These are phyloP conservation scores for Menidia beryllina DNA, from an alignment of 2,113 vertebrate genomes.

Conservation along the genomic window DNA sequence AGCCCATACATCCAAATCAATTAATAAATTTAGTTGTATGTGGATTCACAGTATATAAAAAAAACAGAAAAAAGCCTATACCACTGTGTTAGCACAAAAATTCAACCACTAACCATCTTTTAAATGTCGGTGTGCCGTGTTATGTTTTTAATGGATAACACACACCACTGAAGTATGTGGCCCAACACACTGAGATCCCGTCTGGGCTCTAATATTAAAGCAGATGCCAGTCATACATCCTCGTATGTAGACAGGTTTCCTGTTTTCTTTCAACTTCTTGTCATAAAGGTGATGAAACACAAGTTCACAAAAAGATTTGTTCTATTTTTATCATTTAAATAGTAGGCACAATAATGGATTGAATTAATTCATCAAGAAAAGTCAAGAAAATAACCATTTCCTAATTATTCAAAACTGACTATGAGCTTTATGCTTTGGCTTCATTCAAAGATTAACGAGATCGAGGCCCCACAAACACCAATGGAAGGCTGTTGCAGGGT, in stretches of 20 bases:
- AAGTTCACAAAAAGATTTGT: neutral
- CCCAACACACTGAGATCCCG: slow-evolving; percentile 28
- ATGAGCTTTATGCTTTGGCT: neutral
- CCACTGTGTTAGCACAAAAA: neutral
- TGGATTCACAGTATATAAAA: neutral
- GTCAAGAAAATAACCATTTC: neutral
- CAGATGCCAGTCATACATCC: slow-evolving; percentile 42
- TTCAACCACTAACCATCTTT: too few species aligned
- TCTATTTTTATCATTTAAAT: neutral
- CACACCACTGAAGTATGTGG: slow-evolving; percentile 53
- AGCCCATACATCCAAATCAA: too few species aligned
- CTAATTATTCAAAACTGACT: too few species aligned
- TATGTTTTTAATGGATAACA: slow-evolving; percentile 40
- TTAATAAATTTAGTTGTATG: too few species aligned
- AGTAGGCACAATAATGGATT: too few species aligned
- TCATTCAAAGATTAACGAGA: slow-evolving; percentile 11
- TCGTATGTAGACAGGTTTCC: slow-evolving; percentile 30
- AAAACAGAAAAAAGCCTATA: neutral
- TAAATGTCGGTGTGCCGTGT: slow-evolving; percentile 26
- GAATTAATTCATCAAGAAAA: too few species aligned
- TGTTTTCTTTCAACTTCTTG: slow-evolving; percentile 3
- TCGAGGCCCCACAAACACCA: neutral
- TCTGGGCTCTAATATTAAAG: slow-evolving; percentile 76
- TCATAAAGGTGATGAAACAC: neutral
- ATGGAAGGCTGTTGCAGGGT: too few species aligned